These are phyloP conservation scores for Gymnopithys bicolor DNA, from an alignment of 2,797 vertebrate species.

Conservation along the genomic window DNA sequence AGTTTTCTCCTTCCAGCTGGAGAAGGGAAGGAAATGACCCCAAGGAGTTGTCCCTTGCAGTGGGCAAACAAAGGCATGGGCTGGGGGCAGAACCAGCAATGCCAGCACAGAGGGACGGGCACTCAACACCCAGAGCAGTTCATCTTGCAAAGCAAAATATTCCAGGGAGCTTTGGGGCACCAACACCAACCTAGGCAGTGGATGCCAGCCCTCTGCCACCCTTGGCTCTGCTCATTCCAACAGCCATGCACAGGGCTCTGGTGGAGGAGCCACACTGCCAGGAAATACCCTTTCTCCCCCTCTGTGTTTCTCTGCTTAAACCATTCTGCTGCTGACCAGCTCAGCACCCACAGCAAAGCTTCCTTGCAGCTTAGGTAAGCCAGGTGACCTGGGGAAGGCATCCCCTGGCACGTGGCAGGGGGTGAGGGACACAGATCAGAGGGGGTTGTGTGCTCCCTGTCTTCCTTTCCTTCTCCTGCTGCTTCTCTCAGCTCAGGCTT, in stretches of 20 bases:
- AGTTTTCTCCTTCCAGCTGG: not conserved
- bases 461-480: not conserved
- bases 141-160: not conserved
- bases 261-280: not conserved
- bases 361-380: not conserved
- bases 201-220: not conserved
- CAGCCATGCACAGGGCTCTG: not conserved
- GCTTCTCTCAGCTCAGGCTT: not conserved
- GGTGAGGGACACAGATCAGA: not conserved
- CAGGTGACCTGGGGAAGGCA: not conserved
- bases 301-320: not conserved
- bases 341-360: not conserved
- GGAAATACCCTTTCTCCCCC: not conserved
- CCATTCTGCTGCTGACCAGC: not conserved
- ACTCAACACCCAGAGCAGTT: not conserved
- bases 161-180: not conserved
- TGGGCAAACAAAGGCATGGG: not conserved
- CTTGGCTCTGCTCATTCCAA: not conserved
- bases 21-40: not conserved
- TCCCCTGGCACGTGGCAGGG: not conserved
- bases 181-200: not conserved
- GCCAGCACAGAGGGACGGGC: not conserved
- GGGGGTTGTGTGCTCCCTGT: not conserved
- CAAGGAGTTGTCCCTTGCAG: not conserved
- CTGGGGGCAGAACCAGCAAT: not conserved